Evolutionary conservation across 1,140 invertebrate genomes (phyloP).

Genomic region (Pogonomyrmex californicus): DNA sequence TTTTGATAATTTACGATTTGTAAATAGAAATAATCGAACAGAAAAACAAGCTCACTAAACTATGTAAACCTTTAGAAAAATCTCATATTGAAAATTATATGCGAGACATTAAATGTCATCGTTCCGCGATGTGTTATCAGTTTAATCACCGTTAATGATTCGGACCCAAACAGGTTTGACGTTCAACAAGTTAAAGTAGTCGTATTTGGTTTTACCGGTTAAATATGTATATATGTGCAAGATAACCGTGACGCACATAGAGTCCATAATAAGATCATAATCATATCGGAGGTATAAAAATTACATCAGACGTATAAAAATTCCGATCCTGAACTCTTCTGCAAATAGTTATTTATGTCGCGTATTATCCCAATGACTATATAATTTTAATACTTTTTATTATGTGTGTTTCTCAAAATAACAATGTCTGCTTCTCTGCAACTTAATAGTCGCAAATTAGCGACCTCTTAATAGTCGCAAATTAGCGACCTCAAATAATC

Average conservation of each 20-base stretch:
- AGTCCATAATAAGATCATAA: constrained; percentile 22
- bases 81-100: constrained; percentile 7
- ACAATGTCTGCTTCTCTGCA: not conserved
- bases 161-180: constrained; percentile 1
- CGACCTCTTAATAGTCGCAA: not conserved
- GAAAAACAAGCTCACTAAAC: not conserved
- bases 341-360: constrained; percentile 34
- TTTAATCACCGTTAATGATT: constrained; percentile 31
- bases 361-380: not conserved
- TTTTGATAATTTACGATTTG: not conserved
- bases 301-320: constrained; percentile 12
- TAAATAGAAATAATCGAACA: not conserved
- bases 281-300: not conserved
- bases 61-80: not conserved
- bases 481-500: constrained; percentile 22
- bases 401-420: not conserved
- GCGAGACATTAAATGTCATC: not conserved
- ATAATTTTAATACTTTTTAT: constrained; percentile 42
- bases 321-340: not conserved
- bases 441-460: constrained; percentile 26
- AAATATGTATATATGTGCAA: not conserved
- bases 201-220: not conserved
- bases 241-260: constrained; percentile 22
- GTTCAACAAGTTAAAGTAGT: constrained; percentile 21
- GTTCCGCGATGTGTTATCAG: not conserved